These are phyloP conservation scores for Formica exsecta DNA, from an alignment of 1,140 invertebrate genomes.

Conservation along the genomic window DNA sequence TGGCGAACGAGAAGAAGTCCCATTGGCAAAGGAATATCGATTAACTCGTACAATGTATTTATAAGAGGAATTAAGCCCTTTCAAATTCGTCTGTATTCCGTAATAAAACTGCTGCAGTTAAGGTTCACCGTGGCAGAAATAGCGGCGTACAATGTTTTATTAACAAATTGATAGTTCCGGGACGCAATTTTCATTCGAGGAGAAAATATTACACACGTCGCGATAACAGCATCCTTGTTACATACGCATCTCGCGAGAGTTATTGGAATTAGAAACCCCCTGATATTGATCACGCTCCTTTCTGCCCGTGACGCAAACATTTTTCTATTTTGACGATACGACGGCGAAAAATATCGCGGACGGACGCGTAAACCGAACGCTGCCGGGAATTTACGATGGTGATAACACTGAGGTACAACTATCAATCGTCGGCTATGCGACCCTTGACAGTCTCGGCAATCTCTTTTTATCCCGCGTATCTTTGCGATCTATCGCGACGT, in stretches of 20 bases:
- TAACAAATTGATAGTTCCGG: background rate
- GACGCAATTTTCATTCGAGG: background rate
- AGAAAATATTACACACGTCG: background rate
- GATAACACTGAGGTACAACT: constrained; percentile 55
- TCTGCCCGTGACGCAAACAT: constrained; percentile 51
- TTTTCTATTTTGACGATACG: constrained; percentile 59
- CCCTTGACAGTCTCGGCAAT: constrained; percentile 51
- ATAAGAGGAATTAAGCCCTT: background rate
- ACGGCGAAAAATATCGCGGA: constrained; percentile 52
- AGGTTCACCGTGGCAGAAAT: constrained; percentile 10
- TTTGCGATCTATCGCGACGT: constrained; percentile 16
- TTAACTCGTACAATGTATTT: constrained; percentile 13
- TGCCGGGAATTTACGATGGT: constrained; percentile 47
- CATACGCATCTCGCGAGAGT: constrained; percentile 26
- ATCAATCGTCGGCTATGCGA: constrained; percentile 53
- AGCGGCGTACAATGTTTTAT: constrained; percentile 4
- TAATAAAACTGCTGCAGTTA: constrained; percentile 20
- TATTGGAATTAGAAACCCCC: constrained; percentile 50
- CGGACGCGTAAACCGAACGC: constrained; percentile 46
- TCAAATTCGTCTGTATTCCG: constrained; percentile 15
- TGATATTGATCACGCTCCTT: constrained; percentile 53
- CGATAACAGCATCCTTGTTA: constrained; percentile 32
- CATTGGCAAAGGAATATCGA: constrained; percentile 22
- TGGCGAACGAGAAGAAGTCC: constrained; percentile 5
- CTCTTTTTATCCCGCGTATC: constrained; percentile 51